phyloP scores from a whole-genome alignment of 2,113 vertebrate species.

The Upupa epops region DNA sequence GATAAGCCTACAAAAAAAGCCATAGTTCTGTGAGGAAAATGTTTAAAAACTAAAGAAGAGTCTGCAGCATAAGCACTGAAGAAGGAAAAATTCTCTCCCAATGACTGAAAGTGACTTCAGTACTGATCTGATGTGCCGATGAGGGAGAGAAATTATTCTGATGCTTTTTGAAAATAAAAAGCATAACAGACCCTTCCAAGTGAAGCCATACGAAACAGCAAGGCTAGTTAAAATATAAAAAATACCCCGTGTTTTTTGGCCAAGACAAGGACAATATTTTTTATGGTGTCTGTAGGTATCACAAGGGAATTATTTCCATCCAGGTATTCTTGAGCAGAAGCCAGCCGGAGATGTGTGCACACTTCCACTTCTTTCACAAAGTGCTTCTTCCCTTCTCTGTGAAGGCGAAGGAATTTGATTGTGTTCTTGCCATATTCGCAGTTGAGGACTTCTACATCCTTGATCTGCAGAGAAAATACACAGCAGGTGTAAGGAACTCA shows the following conservation, averaged over 20 bases:
- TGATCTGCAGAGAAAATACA: conserved; percentile 59
- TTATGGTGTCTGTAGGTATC: conserved; percentile 96
- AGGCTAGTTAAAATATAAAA: background rate
- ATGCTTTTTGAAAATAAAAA: background rate
- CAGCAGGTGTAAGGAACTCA: background rate
- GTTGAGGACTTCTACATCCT: conserved; percentile 85
- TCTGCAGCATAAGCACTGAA: background rate
- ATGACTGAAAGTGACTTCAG: background rate
- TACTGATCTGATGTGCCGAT: fast-evolving
- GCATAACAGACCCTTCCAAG: background rate
- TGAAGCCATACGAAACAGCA: background rate
- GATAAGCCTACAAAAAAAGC: background rate
- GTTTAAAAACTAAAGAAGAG: background rate
- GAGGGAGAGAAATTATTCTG: background rate
- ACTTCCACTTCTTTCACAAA: conserved; percentile 85
- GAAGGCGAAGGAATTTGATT: conserved; percentile 87
- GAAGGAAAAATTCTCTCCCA: background rate
- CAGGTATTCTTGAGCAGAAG: conserved; percentile 85
- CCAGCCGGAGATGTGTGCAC: conserved; percentile 86
- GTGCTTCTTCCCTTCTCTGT: conserved; percentile 80
- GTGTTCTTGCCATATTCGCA: conserved; percentile 93
- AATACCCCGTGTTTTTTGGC: conserved; percentile 91
- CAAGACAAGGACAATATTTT: conserved; percentile 91
- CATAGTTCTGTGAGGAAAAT: background rate
- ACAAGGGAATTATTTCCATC: conserved; percentile 88